Conservation (phyloP, 1,140 invertebrate species). For the Apocrypta bakeri region DNA sequence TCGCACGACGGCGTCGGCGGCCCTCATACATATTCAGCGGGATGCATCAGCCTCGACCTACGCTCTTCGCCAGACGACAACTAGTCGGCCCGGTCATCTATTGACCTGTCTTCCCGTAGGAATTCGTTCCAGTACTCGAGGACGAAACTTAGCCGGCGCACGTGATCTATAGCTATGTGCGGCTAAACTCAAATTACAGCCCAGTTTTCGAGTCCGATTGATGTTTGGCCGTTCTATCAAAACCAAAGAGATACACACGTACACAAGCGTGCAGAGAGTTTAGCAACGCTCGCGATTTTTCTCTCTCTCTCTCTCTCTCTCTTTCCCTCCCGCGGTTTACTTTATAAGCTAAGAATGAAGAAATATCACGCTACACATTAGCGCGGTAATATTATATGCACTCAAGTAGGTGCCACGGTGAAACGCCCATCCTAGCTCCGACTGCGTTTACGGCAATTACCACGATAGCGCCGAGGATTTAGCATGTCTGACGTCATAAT, state of each 20-base stretch:
- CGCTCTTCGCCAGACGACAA: conserved; percentile 27
- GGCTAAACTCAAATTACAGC: conserved; percentile 71
- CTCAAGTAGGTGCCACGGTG: background rate
- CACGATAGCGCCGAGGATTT: conserved; percentile 25
- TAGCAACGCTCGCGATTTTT: too few relatives aligned
- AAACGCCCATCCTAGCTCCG: too few relatives aligned
- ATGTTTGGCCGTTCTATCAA: conserved; percentile 71
- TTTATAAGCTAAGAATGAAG: too few relatives aligned
- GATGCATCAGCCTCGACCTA: conserved; percentile 66
- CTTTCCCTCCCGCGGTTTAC: too few relatives aligned
- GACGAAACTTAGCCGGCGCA: conserved; percentile 69
- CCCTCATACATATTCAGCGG: conserved; percentile 74
- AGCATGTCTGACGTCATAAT: conserved; percentile 40
- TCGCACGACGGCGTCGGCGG: conserved; percentile 43
- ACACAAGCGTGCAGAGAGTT: too few relatives aligned
- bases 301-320: too few relatives aligned
- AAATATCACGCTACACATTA: too few relatives aligned
- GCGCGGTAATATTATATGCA: too few relatives aligned
- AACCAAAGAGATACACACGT: conserved; percentile 56
- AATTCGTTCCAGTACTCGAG: conserved; percentile 49
- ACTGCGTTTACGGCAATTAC: conserved; percentile 2
- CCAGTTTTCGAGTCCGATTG: conserved; percentile 73
- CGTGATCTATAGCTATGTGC: background rate
- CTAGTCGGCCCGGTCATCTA: conserved; percentile 66
- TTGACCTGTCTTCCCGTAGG: conserved; percentile 67